A percentile compares a stretch with the other conserved stretches of the same genome.
Conservation (phyloP, 2,888 invertebrate genomes). For the Prosopocoilus inquinatus region DNA sequence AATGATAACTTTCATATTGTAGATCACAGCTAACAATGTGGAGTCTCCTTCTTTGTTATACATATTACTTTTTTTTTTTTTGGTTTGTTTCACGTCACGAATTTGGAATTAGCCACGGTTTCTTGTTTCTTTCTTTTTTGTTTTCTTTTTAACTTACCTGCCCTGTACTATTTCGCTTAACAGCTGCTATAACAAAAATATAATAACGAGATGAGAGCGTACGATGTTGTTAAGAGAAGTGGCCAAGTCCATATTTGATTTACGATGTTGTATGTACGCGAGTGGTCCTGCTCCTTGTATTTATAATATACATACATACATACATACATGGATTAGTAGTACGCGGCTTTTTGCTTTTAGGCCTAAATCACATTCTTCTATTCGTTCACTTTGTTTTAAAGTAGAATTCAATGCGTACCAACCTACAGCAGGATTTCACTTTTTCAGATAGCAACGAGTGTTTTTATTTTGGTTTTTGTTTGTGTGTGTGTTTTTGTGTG, state of each 20-base stretch:
- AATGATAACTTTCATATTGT: constrained; percentile 32
- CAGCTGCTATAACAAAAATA: too few relatives aligned
- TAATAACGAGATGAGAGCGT: too few relatives aligned
- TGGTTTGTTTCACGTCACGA: constrained; percentile 15
- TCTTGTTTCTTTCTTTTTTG: background rate
- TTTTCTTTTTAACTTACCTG: background rate
- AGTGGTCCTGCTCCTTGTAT: constrained; percentile 7
- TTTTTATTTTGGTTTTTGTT: constrained; percentile 1
- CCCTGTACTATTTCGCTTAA: too few relatives aligned
- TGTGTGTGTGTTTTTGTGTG: too few relatives aligned
- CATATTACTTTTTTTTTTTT: constrained; percentile 21
- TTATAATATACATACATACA: too few relatives aligned
- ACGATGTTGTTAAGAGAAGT: background rate
- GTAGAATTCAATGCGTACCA: constrained; percentile 8
- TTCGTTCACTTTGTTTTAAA: background rate
- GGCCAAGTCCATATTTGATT: constrained; percentile 14
- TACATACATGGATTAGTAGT: too few relatives aligned
- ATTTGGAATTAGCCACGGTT: constrained; percentile 12
- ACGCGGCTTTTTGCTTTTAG: background rate
- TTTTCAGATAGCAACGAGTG: constrained; percentile 26
- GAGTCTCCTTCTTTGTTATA: constrained; percentile 42
- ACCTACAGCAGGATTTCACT: constrained; percentile 23
- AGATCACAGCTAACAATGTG: constrained; percentile 52
- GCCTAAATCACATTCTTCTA: background rate
- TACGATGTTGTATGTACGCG: constrained; percentile 7